These are phyloP conservation scores for Oscheius myriophilus DNA, from an alignment of 2,888 invertebrate species.

Conservation along the genomic window DNA sequence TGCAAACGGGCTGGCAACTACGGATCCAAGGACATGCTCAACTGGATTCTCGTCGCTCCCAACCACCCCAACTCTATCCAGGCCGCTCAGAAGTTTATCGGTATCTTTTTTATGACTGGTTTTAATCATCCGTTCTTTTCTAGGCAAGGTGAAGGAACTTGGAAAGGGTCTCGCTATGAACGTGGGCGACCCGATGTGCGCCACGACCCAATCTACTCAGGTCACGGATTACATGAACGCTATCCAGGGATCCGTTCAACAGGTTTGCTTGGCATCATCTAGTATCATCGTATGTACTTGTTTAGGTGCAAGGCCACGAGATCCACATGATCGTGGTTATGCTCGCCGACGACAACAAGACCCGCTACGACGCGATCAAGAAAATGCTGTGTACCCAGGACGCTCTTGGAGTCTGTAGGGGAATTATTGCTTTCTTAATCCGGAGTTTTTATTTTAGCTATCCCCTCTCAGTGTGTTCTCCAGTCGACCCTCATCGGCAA, in stretches of 20 bases:
- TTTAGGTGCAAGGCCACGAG: slow-evolving; percentile 11
- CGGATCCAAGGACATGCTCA: slow-evolving; percentile 39
- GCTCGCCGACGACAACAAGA: slow-evolving; percentile 79
- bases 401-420: slow-evolving; percentile 6
- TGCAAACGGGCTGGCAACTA: slow-evolving; percentile 54
- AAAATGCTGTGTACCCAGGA: slow-evolving; percentile 75
- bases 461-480: slow-evolving; percentile 74
- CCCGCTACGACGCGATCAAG: slow-evolving; percentile 87
- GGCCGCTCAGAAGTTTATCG: slow-evolving; percentile 36
- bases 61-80: slow-evolving; percentile 28
- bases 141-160: slow-evolving; percentile 10
- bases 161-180: slow-evolving; percentile 24
- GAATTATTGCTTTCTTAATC: background rate
- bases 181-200: slow-evolving; percentile 32
- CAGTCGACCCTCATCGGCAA: slow-evolving; percentile 75
- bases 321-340: slow-evolving; percentile 75
- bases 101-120: slow-evolving; percentile 7
- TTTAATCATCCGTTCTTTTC: slow-evolving; percentile 1
- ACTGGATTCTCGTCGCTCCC: slow-evolving; percentile 54
- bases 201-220: background rate
- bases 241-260: background rate
- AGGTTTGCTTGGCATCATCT: too few species aligned
- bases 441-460: slow-evolving; percentile 63
- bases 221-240: slow-evolving; percentile 7
- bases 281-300: background rate